Evolutionary conservation across 2,888 invertebrate species (phyloP).

Genomic region (Cephus spinipes): DNA sequence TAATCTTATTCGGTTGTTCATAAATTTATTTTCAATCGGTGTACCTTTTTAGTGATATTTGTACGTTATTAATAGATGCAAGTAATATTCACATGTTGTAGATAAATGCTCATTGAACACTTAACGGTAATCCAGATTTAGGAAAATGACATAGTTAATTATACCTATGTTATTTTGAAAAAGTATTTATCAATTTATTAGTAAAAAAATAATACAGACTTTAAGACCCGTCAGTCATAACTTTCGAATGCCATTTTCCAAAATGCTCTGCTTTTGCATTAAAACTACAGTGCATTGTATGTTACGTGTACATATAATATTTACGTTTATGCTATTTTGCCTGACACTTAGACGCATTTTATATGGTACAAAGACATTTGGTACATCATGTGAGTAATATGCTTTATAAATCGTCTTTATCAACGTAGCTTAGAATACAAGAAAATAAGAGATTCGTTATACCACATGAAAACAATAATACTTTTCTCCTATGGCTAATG

Average conservation of each 20-base stretch:
- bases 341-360: background rate
- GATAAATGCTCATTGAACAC: too few relatives aligned
- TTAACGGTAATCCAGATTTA: too few relatives aligned
- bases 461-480: background rate
- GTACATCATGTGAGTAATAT: background rate
- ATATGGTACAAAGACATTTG: background rate
- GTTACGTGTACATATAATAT: background rate
- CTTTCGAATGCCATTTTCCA: background rate
- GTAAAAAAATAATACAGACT: background rate
- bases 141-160: background rate
- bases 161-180: background rate
- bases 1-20: too few relatives aligned
- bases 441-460: background rate
- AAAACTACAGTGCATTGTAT: background rate
- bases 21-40: too few relatives aligned
- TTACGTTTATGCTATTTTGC: background rate
- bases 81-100: too few relatives aligned
- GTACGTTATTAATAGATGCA: too few relatives aligned
- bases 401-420: background rate
- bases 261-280: background rate
- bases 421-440: background rate
- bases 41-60: too few relatives aligned
- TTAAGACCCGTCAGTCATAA: background rate
- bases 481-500: background rate
- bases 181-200: background rate